phyloP scores from a whole-genome alignment of 2,888 invertebrate species.

The Lepidochitona cinerea region DNA sequence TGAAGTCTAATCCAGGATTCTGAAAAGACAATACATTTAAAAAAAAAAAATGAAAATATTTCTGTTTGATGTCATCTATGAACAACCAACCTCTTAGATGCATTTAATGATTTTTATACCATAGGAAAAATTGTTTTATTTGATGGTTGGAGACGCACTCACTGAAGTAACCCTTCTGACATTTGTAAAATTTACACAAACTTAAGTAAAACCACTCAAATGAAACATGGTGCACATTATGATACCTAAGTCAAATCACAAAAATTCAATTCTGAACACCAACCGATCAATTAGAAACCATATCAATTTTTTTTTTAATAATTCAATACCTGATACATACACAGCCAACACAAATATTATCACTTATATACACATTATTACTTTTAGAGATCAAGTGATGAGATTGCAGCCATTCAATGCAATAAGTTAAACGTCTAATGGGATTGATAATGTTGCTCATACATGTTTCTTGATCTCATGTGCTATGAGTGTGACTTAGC shows the following conservation, averaged over 20 bases:
- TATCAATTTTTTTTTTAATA: no score
- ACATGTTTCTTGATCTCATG: no score
- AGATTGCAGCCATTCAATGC: not conserved
- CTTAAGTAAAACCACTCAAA: not conserved
- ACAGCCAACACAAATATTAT: no score
- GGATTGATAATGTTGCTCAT: no score
- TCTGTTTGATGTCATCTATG: no score
- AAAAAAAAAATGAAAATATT: constrained; percentile 7
- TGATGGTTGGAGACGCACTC: no score
- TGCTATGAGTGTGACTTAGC: no score
- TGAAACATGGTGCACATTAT: not conserved
- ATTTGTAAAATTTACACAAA: not conserved
- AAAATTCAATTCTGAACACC: not conserved
- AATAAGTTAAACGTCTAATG: no score
- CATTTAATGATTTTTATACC: not conserved
- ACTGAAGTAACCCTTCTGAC: not conserved
- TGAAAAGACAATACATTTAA: constrained; percentile 32
- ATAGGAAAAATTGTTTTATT: not conserved
- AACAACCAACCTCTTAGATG: not conserved
- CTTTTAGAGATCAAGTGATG: not conserved
- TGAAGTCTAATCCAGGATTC: constrained; percentile 71
- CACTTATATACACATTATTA: not conserved
- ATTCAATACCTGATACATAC: no score
- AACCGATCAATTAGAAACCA: not conserved
- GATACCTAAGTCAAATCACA: not conserved